Percentiles rank a stretch among this genome's conserved stretches.
phyloP scores from a whole-genome alignment of 2,113 vertebrate genomes.

The Typhlomys cinereus region DNA sequence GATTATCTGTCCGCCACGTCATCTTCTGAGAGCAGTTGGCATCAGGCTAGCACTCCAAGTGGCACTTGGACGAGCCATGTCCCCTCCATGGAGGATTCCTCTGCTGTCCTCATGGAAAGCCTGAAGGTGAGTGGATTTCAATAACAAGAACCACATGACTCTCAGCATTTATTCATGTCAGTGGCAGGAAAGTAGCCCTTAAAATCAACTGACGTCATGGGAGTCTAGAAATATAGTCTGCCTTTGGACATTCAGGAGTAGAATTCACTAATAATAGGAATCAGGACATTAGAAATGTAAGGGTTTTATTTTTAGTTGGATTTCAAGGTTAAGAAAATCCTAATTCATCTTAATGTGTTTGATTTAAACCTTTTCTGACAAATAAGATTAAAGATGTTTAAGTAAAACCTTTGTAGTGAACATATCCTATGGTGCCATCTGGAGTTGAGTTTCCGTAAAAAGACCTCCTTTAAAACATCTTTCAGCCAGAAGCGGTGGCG shows the following conservation, averaged over 20 bases:
- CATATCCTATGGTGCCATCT: background rate
- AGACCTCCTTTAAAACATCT: background rate
- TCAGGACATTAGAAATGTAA: background rate
- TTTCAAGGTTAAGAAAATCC: constrained; percentile 1
- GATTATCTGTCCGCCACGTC: constrained; percentile 94
- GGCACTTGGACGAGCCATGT: constrained; percentile 94
- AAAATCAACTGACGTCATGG: background rate
- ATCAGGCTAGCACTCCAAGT: constrained; percentile 88
- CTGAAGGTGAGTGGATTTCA: constrained; percentile 90
- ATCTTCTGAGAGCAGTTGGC: constrained; percentile 94
- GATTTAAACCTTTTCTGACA: constrained; percentile 1
- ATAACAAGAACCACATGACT: background rate
- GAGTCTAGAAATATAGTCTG: background rate
- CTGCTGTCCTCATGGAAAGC: constrained; percentile 95
- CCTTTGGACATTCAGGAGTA: background rate
- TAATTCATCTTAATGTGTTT: background rate
- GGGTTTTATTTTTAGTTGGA: constrained; percentile 14
- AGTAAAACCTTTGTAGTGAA: constrained; percentile 22
- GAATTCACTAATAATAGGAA: background rate
- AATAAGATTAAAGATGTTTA: background rate
- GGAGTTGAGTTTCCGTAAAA: constrained; percentile 29
- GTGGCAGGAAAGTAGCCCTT: background rate
- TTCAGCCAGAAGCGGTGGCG: background rate
- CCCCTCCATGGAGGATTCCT: constrained; percentile 94
- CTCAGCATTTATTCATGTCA: background rate